phyloP scores from a whole-genome alignment of 2,797 vertebrate species.

The Bothrops alternatus region DNA sequence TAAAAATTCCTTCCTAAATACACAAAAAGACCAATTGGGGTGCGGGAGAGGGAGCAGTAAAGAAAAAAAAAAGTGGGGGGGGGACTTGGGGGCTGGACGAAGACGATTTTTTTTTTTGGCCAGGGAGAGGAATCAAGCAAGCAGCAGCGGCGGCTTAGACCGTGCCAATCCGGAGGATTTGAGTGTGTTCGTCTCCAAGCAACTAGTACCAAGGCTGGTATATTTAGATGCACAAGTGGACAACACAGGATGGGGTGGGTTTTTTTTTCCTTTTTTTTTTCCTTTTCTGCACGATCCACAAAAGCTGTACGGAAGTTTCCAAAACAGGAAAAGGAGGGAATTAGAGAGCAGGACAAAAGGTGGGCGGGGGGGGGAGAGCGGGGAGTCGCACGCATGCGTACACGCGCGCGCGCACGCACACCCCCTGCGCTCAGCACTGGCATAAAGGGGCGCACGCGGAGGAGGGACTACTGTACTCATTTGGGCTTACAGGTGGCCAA shows the following conservation, averaged over 20 bases:
- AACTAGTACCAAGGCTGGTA: conserved; percentile 15
- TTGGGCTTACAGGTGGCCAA: conserved; percentile 25
- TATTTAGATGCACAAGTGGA: conserved; percentile 25
- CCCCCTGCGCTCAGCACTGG: conserved; percentile 23
- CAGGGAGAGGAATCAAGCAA: conserved; percentile 27
- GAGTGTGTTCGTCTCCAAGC: conserved; percentile 22
- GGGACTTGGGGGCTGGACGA: background rate
- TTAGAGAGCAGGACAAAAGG: conserved; percentile 3
- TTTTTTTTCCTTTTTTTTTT: background rate
- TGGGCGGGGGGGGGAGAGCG: background rate
- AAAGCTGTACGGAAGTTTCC: conserved; percentile 34
- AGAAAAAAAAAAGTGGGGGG: background rate
- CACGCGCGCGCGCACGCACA: conserved; percentile 24
- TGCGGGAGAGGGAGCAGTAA: background rate
- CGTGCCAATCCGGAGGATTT: conserved; percentile 16
- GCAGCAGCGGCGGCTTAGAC: conserved; percentile 29
- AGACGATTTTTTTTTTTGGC: conserved; percentile 28
- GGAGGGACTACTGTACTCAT: conserved; percentile 3
- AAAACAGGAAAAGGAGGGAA: conserved; percentile 9
- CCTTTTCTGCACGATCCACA: conserved; percentile 37
- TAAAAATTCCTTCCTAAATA: conserved; percentile 53
- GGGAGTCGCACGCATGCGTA: conserved; percentile 40
- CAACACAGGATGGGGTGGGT: background rate
- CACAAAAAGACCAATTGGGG: conserved; percentile 47
- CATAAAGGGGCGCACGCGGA: conserved; percentile 1